phyloP scores from a whole-genome alignment of 2,888 invertebrate species.

The Yponomeuta sedellus region DNA sequence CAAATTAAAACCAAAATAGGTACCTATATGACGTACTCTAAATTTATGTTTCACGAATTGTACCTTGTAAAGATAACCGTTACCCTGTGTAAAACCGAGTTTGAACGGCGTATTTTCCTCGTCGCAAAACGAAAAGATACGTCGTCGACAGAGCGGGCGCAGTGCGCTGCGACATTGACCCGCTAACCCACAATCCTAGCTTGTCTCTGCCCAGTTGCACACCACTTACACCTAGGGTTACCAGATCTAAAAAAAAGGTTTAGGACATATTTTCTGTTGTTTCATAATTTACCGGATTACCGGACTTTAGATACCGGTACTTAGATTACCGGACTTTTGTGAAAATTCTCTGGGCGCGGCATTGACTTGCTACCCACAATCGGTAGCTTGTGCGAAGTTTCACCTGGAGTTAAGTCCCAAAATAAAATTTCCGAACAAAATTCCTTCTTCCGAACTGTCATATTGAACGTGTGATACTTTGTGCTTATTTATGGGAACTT shows the following conservation, averaged over 20 bases:
- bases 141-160: neutral
- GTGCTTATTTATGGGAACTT: no score
- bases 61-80: neutral
- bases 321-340: no score
- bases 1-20: no score
- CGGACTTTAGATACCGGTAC: no score
- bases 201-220: slow-evolving; percentile 26
- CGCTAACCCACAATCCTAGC: slow-evolving; percentile 45
- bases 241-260: neutral
- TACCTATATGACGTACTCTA: neutral
- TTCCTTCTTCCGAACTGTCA: no score
- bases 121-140: neutral
- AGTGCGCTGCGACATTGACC: slow-evolving; percentile 53
- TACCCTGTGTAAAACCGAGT: neutral
- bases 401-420: neutral
- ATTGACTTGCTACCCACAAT: slow-evolving; percentile 59
- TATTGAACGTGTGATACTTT: no score
- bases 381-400: slow-evolving; percentile 26
- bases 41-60: neutral
- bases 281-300: no score
- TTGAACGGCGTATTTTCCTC: neutral
- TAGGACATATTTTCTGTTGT: no score
- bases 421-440: no score
- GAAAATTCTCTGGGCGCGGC: slow-evolving; percentile 35
- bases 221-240: slow-evolving; percentile 24